phyloP scores from a whole-genome alignment of 1,140 invertebrate species.

The Nasonia vitripennis region DNA sequence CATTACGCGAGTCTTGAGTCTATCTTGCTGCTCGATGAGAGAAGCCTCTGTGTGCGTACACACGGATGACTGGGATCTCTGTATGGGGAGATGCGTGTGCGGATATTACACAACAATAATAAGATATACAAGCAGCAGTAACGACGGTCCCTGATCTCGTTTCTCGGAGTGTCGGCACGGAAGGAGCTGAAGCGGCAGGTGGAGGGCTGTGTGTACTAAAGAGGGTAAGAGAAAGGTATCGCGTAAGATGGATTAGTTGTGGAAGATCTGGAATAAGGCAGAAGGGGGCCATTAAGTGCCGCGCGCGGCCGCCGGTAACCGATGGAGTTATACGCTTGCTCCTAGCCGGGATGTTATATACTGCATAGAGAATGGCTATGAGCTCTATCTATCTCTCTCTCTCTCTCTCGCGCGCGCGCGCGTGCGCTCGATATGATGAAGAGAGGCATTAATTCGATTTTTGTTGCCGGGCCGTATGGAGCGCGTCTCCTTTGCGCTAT shows the following conservation, averaged over 20 bases:
- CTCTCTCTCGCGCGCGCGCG: background rate
- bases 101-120: constrained; percentile 6
- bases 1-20: background rate
- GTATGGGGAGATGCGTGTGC: background rate
- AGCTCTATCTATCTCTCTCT: background rate
- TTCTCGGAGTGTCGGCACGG: background rate
- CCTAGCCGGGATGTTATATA: background rate
- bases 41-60: background rate
- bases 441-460: constrained; percentile 41
- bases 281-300: constrained; percentile 11
- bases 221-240: background rate
- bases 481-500: background rate
- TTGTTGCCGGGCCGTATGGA: background rate
- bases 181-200: background rate
- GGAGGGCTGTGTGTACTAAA: background rate
- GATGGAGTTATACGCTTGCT: constrained; percentile 32
- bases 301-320: background rate
- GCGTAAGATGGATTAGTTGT: constrained; percentile 44
- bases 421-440: background rate
- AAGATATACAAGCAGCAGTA: background rate
- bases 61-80: background rate
- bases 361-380: background rate
- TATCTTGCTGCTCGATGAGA: background rate
- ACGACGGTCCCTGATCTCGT: constrained; percentile 1
- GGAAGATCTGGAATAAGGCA: constrained; percentile 10